Percentiles rank a stretch among this genome's conserved stretches.
Conservation (phyloP, 2,888 invertebrate genomes). For the Pseudanteris insignis region DNA sequence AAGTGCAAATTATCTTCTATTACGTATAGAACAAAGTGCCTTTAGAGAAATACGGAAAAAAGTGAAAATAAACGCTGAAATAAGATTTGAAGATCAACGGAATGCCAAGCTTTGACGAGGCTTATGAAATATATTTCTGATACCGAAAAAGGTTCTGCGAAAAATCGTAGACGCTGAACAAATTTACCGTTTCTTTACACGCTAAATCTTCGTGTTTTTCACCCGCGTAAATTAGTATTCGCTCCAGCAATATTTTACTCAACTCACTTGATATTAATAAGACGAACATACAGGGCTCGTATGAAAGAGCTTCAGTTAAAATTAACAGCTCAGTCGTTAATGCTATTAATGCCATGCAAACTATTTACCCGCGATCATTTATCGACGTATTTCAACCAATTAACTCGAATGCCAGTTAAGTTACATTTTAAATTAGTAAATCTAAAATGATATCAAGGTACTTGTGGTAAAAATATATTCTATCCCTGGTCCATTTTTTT, state of each 20-base stretch:
- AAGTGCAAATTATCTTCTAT: conserved; percentile 33
- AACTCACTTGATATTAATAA: no score
- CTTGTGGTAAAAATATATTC: no score
- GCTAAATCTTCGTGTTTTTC: no score
- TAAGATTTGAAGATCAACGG: conserved; percentile 5
- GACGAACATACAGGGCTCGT: no score
- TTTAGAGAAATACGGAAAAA: conserved; percentile 9
- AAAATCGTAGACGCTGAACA: no score
- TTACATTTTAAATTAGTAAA: no score
- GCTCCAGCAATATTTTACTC: no score
- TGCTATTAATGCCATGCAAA: conserved; percentile 9
- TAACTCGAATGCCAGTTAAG: conserved; percentile 12
- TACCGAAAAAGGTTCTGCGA: neutral
- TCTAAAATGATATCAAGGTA: no score
- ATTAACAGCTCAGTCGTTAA: conserved; percentile 10
- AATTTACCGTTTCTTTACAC: no score
- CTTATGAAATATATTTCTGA: conserved; percentile 5
- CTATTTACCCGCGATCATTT: conserved; percentile 10
- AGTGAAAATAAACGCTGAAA: conserved; percentile 9
- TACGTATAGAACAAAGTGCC: conserved; percentile 14
- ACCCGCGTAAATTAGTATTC: no score
- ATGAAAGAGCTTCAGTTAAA: no score
- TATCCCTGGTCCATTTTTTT: no score
- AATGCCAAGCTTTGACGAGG: neutral
- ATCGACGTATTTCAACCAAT: conserved; percentile 28